A percentile compares a stretch with the other conserved stretches of the same genome.
Conservation (phyloP, 2,113 vertebrate species). For the Lepus americanus region DNA sequence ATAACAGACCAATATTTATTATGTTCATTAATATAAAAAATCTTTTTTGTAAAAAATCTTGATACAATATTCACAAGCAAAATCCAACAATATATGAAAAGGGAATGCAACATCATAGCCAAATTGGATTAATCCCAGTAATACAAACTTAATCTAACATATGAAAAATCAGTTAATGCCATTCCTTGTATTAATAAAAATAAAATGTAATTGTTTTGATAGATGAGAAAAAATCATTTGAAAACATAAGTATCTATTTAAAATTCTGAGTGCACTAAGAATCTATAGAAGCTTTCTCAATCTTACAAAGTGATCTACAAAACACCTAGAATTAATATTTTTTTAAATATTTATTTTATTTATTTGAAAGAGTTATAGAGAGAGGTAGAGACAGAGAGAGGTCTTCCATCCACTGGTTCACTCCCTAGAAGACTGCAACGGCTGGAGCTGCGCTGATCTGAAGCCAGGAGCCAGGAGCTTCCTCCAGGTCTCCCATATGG, state of each 20-base stretch:
- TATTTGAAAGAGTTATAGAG: too few relatives aligned
- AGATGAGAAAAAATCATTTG: background rate
- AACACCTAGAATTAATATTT: background rate
- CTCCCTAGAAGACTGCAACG: too few relatives aligned
- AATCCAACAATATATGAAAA: background rate
- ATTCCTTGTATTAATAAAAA: background rate
- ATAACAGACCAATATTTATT: background rate
- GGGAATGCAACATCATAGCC: background rate
- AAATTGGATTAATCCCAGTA: background rate
- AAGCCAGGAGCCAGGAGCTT: too few relatives aligned
- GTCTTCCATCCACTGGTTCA: too few relatives aligned
- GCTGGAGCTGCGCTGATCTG: too few relatives aligned
- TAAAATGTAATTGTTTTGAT: background rate
- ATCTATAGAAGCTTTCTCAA: background rate
- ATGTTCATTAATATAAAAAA: background rate
- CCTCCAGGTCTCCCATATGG: too few relatives aligned
- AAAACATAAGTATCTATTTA: slow-evolving; percentile 4
- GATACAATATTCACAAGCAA: background rate
- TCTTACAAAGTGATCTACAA: background rate
- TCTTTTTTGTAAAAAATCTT: background rate
- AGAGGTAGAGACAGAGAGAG: too few relatives aligned
- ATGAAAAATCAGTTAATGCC: background rate
- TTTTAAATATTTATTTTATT: too few relatives aligned
- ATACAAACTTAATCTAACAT: background rate
- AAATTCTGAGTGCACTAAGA: background rate